Base-by-base conservation (phyloP, 2,888 invertebrate genomes). In the Panorpa germanica region DNA sequence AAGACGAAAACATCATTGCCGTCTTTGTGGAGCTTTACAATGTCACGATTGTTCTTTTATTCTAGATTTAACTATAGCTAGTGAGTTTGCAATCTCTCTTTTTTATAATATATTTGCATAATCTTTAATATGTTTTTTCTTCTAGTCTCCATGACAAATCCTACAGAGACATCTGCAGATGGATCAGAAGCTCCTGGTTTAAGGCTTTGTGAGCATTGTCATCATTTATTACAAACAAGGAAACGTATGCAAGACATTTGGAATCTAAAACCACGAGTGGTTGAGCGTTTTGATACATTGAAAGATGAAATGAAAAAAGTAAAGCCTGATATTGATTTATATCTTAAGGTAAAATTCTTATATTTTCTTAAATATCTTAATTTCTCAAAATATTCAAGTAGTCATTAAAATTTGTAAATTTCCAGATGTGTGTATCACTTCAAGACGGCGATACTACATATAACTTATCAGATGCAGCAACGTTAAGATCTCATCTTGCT, bases 1-100 rank as follows among this genome's bases (percentile, higher is more conserved):
- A 0, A 61, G 86, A 34, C 61, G 96, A 38, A 83, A 91, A 50
- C 96, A 98, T 55, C 98, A 98, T 55, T 98, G 98, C 48, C 63
- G 95, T 36, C 63, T 96, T 4, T 96, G 88, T 50, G 95, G 95
- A 2, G 78, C 82, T 33, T 74, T 95, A 35, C 76, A 93, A 65
- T 95, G 95, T 49, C 70, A 85, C 47, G 75, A 78, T 41, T 95
- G 95, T 50, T 91, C 91, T 1, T 59, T 72, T 42, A 91, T 88
- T 52, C 58, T 95, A 40, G 65, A 78, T 25, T 59, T 82, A 37
- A 63, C 70, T 40, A 65, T 70, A 50, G 91, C 88, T 39, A 64
- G 82, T 81, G 59, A 59, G 73, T 53, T 31, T 12, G 14, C 8
- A 26, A 22, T 9, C 10, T 28, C 17, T 30, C 19, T 13, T 17